Conservation (phyloP, 2,797 vertebrate genomes). For the Pseudocheirus occidentalis region DNA sequence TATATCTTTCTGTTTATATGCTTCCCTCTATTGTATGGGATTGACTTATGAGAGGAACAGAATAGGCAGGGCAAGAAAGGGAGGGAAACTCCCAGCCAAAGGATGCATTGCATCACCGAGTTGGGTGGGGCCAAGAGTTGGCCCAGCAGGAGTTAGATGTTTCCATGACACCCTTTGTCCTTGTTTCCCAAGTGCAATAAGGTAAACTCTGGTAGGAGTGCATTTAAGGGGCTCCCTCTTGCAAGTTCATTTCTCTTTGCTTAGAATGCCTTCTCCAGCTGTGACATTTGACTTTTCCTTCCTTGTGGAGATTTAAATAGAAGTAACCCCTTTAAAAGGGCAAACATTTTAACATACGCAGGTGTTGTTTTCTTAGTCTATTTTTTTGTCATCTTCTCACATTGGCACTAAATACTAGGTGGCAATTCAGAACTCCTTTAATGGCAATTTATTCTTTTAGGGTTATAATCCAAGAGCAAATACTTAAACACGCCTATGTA, state of each 20-base stretch:
- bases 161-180: not conserved
- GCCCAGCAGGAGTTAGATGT: not conserved
- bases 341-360: slow-evolving; percentile 24
- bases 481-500: slow-evolving; percentile 41
- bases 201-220: not conserved
- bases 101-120: not conserved
- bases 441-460: slow-evolving; percentile 55
- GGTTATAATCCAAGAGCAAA: slow-evolving; percentile 57
- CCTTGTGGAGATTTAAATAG: slow-evolving; percentile 10
- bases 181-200: not conserved
- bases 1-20: not conserved
- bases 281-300: slow-evolving; percentile 24
- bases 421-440: slow-evolving; percentile 56
- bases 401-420: slow-evolving; percentile 39
- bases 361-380: slow-evolving; percentile 45
- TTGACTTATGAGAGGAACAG: slow-evolving; percentile 1
- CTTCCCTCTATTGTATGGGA: not conserved
- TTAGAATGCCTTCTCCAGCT: slow-evolving; percentile 30
- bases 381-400: slow-evolving; percentile 58
- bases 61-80: not conserved
- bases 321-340: slow-evolving; percentile 37
- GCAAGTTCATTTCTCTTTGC: slow-evolving; percentile 24
- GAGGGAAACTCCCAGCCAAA: not conserved
- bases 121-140: not conserved
- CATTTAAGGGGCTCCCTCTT: not conserved